Percentiles rank a stretch among this genome's conserved stretches.
Evolutionary conservation across 1,140 invertebrate genomes (phyloP).

Genomic region (Heliconius congener): DNA sequence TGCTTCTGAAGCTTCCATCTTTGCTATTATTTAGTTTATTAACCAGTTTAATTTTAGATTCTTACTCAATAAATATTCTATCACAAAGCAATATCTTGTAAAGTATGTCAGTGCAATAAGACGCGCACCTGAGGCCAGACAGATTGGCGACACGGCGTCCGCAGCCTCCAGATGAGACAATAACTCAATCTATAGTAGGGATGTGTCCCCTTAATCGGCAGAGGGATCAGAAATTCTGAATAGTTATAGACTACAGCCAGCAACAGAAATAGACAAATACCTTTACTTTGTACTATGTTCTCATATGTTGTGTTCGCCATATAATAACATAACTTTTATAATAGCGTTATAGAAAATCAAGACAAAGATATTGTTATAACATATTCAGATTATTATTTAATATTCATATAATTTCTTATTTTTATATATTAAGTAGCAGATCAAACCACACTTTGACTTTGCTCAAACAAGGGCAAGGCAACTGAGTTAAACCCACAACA

Average conservation of each 20-base stretch:
- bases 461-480: background rate
- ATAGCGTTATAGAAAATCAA: too few relatives aligned
- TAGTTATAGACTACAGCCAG: background rate
- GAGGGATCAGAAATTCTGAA: constrained; percentile 12
- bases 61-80: constrained; percentile 14
- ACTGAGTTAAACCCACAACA: background rate
- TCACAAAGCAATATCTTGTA: constrained; percentile 39
- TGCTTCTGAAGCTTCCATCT: too few relatives aligned
- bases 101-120: constrained; percentile 43
- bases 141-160: constrained; percentile 46
- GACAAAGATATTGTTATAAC: too few relatives aligned
- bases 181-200: constrained; percentile 55
- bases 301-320: background rate
- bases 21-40: background rate
- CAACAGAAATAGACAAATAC: background rate
- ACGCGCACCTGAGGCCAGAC: constrained; percentile 48
- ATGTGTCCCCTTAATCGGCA: constrained; percentile 24
- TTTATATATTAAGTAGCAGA: background rate
- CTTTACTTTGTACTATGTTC: background rate
- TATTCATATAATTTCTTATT: background rate
- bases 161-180: constrained; percentile 54
- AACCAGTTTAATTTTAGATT: constrained; percentile 11
- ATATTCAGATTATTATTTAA: too few relatives aligned
- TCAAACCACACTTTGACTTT: background rate
- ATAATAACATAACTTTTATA: too few relatives aligned